A percentile compares a stretch with the other conserved stretches of the same genome.
phyloP scores from a whole-genome alignment of 2,113 vertebrate species.

The Melanerpes aurifrons region DNA sequence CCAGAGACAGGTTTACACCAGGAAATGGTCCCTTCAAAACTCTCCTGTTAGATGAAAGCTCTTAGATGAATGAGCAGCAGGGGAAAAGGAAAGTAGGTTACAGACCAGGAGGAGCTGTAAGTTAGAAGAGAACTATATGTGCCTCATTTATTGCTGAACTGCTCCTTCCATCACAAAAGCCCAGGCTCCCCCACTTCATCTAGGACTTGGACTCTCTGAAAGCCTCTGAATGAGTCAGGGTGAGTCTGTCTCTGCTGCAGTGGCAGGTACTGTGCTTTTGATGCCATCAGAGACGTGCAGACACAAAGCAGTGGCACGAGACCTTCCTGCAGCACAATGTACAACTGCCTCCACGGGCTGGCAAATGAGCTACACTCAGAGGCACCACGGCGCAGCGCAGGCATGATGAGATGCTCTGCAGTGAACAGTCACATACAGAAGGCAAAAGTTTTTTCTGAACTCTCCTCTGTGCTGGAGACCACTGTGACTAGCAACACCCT shows the following conservation, averaged over 20 bases:
- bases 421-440: neutral
- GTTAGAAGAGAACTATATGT: constrained; percentile 35
- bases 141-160: constrained; percentile 40
- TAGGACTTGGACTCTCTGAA: constrained; percentile 27
- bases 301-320: constrained; percentile 38
- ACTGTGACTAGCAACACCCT: neutral
- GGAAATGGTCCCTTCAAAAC: constrained; percentile 40
- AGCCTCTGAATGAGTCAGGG: neutral
- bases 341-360: neutral
- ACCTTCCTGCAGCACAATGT: neutral
- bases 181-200: neutral
- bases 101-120: constrained; percentile 50
- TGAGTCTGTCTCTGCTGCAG: neutral
- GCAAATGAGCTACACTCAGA: neutral
- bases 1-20: constrained; percentile 1
- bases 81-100: constrained; percentile 65
- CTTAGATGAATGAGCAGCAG: constrained; percentile 50
- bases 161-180: constrained; percentile 39
- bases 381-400: neutral
- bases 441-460: neutral
- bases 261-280: neutral
- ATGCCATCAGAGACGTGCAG: neutral
- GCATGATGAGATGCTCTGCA: neutral
- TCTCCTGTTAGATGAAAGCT: constrained; percentile 44
- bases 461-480: neutral